Evolutionary conservation across 1,140 invertebrate genomes (phyloP).

Genomic region (Cotesia glomerata): DNA sequence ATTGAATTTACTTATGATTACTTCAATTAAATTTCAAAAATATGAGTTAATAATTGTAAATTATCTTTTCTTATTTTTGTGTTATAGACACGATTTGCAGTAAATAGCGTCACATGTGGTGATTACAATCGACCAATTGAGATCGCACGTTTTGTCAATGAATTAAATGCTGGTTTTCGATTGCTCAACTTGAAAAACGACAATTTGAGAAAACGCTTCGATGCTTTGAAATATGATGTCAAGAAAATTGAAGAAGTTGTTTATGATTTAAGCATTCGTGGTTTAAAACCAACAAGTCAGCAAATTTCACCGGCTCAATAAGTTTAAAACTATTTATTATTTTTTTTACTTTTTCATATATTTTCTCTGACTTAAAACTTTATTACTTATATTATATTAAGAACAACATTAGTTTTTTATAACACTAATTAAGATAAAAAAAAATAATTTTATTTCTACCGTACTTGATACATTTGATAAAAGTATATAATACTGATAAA

Average conservation of each 20-base stretch:
- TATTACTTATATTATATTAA: neutral
- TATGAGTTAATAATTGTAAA: no score
- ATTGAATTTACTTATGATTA: no score
- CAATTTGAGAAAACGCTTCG: slow-evolving; percentile 83
- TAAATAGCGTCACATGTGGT: slow-evolving; percentile 87
- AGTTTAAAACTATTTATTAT: neutral
- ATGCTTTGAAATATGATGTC: slow-evolving; percentile 90
- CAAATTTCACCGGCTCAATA: neutral
- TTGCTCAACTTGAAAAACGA: slow-evolving; percentile 93
- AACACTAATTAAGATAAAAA: no score
- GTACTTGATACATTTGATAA: neutral
- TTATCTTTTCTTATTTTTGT: slow-evolving; percentile 38
- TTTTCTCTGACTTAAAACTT: neutral
- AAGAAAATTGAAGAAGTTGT: slow-evolving; percentile 96
- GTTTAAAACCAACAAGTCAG: slow-evolving; percentile 60
- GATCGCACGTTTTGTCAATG: slow-evolving; percentile 85
- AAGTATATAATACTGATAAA: neutral
- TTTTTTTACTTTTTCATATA: neutral
- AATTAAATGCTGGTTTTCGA: slow-evolving; percentile 86
- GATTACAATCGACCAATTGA: slow-evolving; percentile 80
- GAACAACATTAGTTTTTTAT: neutral
- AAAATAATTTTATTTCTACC: neutral
- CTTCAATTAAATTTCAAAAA: no score
- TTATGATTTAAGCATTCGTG: slow-evolving; percentile 89
- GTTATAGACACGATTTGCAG: slow-evolving; percentile 76